Percentiles rank a stretch among this genome's conserved stretches.
Conservation (phyloP, 2,888 invertebrate species). For the Malthinus seriepunctatus region DNA sequence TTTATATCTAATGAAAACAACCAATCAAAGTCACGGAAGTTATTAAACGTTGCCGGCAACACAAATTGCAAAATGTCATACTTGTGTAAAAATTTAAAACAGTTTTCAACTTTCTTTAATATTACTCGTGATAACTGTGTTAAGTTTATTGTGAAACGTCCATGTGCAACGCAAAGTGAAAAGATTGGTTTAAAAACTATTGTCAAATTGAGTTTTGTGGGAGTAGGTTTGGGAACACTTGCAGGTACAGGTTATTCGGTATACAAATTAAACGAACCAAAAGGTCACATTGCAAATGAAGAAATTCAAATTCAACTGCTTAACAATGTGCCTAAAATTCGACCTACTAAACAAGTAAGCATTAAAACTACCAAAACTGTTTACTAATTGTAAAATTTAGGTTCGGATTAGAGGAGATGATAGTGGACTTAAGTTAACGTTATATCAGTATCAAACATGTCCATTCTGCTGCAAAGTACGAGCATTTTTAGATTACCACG, state of each 20-base stretch:
- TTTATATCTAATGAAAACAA: no score
- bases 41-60: no score
- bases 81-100: slow-evolving; percentile 21
- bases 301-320: slow-evolving; percentile 49
- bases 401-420: slow-evolving; percentile 66
- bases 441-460: slow-evolving; percentile 97
- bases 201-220: slow-evolving; percentile 49
- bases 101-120: background rate
- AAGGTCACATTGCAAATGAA: slow-evolving; percentile 54
- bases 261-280: slow-evolving; percentile 51
- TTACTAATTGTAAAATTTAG: slow-evolving; percentile 51
- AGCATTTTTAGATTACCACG: slow-evolving; percentile 88
- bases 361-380: background rate
- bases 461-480: slow-evolving; percentile 97
- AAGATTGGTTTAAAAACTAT: background rate
- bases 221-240: slow-evolving; percentile 52
- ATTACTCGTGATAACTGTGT: background rate
- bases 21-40: no score
- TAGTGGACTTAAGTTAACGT: slow-evolving; percentile 74
- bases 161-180: background rate
- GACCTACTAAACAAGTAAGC: slow-evolving; percentile 56
- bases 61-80: slow-evolving; percentile 32
- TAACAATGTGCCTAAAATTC: slow-evolving; percentile 50
- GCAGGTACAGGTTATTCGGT: slow-evolving; percentile 58
- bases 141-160: no score